Evolutionary conservation across 2,888 invertebrate species (phyloP).

Genomic region (Tanytarsus gracilentus): DNA sequence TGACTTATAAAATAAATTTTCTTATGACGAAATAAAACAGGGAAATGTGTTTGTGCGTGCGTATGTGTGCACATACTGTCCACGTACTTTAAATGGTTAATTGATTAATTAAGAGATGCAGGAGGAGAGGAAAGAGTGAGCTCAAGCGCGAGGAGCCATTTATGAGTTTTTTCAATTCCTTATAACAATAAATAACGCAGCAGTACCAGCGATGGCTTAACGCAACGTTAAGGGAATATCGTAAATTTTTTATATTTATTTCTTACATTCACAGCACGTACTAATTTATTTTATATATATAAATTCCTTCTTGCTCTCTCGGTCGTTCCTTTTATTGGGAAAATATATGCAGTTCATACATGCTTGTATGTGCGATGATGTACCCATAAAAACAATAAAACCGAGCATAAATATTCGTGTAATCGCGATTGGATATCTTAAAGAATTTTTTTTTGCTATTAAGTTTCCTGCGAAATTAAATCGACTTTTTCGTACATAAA

Average conservation of each 20-base stretch:
- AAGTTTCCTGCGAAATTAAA: too few species aligned
- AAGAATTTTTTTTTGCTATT: neutral
- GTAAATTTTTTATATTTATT: slow-evolving; percentile 28
- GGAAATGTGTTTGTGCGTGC: neutral
- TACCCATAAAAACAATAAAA: neutral
- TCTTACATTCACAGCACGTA: slow-evolving; percentile 28
- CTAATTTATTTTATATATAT: slow-evolving; percentile 22
- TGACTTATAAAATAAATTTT: slow-evolving; percentile 29
- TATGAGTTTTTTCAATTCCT: slow-evolving; percentile 24
- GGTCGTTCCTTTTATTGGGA: neutral
- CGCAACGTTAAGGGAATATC: slow-evolving; percentile 16
- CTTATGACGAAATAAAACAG: slow-evolving; percentile 24
- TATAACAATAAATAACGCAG: slow-evolving; percentile 24
- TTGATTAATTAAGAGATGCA: neutral
- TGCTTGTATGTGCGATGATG: neutral
- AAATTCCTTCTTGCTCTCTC: neutral
- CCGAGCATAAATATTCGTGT: slow-evolving; percentile 5
- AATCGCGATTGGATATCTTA: slow-evolving; percentile 6
- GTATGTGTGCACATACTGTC: neutral
- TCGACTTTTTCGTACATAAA: too few species aligned
- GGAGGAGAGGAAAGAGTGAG: neutral
- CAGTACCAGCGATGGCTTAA: slow-evolving; percentile 12
- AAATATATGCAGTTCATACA: neutral
- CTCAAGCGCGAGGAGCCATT: slow-evolving; percentile 4
- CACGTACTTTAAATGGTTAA: neutral